A percentile compares a stretch with the other conserved stretches of the same genome.
Conservation (phyloP, 2,113 vertebrate genomes). For the Typhlomys cinereus region DNA sequence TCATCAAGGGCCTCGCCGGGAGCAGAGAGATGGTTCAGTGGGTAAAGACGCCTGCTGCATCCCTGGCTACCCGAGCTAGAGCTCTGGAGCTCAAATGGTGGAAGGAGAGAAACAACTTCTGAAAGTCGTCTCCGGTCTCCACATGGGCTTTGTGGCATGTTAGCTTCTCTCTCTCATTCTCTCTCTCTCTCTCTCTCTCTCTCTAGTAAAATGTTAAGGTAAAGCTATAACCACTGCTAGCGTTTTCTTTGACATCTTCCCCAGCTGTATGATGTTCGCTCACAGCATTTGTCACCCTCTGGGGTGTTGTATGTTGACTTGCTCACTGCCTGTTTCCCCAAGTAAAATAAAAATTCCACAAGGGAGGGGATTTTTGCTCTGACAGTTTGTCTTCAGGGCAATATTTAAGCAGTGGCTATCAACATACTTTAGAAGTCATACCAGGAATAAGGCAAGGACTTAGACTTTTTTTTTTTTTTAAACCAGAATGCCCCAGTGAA, state of each 20-base stretch:
- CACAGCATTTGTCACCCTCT: background rate
- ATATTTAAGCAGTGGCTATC: background rate
- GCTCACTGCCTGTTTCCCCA: background rate
- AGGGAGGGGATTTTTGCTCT: background rate
- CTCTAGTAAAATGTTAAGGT: no score
- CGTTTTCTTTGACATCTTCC: background rate
- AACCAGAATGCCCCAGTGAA: background rate
- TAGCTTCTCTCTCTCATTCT: no score
- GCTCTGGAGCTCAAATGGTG: no score
- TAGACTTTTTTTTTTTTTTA: background rate
- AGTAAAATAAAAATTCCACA: background rate
- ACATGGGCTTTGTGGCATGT: no score
- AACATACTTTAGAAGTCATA: background rate
- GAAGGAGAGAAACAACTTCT: no score
- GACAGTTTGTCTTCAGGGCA: background rate
- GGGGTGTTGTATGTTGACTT: background rate
- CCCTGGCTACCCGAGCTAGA: no score
- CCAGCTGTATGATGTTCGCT: background rate
- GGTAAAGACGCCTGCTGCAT: no score
- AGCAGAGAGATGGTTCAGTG: background rate
- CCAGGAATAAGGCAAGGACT: background rate
- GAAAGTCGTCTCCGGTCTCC: no score
- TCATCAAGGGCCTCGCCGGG: background rate
- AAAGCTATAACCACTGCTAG: no score
- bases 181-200: no score